A percentile compares a stretch with the other conserved stretches of the same genome.
These are phyloP conservation scores for Triplophysa rosa DNA, from an alignment of 2,113 vertebrate species.

Conservation along the genomic window DNA sequence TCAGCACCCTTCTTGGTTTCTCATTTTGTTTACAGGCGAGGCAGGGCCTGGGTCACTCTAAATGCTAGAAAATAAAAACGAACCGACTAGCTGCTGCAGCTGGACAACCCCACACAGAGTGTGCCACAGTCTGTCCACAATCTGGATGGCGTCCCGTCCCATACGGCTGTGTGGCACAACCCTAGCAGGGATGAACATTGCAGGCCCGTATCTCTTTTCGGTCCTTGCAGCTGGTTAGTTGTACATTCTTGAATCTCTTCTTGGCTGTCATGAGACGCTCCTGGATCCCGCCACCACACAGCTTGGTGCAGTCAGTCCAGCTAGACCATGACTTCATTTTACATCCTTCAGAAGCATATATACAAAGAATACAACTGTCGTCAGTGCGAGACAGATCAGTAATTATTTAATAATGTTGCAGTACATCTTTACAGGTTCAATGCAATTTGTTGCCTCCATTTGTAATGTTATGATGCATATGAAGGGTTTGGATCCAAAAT, in stretches of 20 bases:
- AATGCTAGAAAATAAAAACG: slow-evolving; percentile 51
- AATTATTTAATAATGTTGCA: too few species aligned
- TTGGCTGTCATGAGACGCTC: slow-evolving; percentile 95
- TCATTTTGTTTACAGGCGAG: not conserved
- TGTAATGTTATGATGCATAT: too few species aligned
- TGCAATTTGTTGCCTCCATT: too few species aligned
- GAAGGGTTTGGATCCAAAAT: too few species aligned
- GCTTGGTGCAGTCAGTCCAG: slow-evolving; percentile 94
- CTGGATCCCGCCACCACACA: slow-evolving; percentile 94
- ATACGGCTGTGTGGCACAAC: slow-evolving; percentile 55
- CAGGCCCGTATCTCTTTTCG: slow-evolving; percentile 97
- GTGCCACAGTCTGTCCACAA: slow-evolving; percentile 52
- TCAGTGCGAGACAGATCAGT: not conserved
- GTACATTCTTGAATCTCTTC: slow-evolving; percentile 89
- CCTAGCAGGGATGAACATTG: slow-evolving; percentile 94
- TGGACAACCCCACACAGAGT: slow-evolving; percentile 69
- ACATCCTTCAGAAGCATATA: slow-evolving; percentile 76
- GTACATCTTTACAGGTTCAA: too few species aligned
- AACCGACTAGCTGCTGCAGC: slow-evolving; percentile 70
- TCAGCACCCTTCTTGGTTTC: not conserved
- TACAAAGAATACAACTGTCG: not conserved
- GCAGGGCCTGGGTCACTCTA: slow-evolving; percentile 32
- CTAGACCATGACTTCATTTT: slow-evolving; percentile 94
- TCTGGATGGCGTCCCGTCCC: slow-evolving; percentile 7
- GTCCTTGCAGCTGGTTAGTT: slow-evolving; percentile 95